phyloP scores from a whole-genome alignment of 1,140 invertebrate species.

The Asbolus verrucosus region DNA sequence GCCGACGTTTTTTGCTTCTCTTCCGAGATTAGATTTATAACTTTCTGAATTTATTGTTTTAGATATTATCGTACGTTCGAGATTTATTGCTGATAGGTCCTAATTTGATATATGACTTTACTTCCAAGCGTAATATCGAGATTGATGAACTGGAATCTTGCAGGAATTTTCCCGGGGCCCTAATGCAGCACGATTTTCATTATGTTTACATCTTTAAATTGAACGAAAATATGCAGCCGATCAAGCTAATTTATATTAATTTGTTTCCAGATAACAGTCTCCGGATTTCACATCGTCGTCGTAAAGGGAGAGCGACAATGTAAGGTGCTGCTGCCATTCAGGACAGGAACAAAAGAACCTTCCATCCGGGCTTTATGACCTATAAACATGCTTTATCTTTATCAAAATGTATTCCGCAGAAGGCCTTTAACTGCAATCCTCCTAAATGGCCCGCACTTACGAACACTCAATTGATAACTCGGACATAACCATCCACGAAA shows the following conservation, averaged over 20 bases:
- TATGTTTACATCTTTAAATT: slow-evolving; percentile 23
- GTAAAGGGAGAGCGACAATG: slow-evolving; percentile 13
- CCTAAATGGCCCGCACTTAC: slow-evolving; percentile 23
- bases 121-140: slow-evolving; percentile 41
- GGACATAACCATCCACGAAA: background rate
- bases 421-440: slow-evolving; percentile 30
- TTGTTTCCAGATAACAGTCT: slow-evolving; percentile 14
- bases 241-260: slow-evolving; percentile 34
- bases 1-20: slow-evolving; percentile 5
- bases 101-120: slow-evolving; percentile 46
- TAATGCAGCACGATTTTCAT: slow-evolving; percentile 13
- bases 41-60: slow-evolving; percentile 47
- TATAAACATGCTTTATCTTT: slow-evolving; percentile 39
- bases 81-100: slow-evolving; percentile 45
- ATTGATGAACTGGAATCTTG: slow-evolving; percentile 43
- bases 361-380: slow-evolving; percentile 26
- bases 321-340: slow-evolving; percentile 19
- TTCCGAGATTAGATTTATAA: slow-evolving; percentile 41
- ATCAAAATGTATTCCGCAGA: slow-evolving; percentile 33
- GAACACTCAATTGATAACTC: slow-evolving; percentile 32
- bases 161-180: slow-evolving; percentile 18
- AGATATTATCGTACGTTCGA: slow-evolving; percentile 43
- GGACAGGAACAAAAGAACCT: slow-evolving; percentile 22
- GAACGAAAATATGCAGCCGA: slow-evolving; percentile 8
- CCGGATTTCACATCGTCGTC: slow-evolving; percentile 7